phyloP scores from a whole-genome alignment of 2,113 vertebrate species.

The Delphinapterus leucas region DNA sequence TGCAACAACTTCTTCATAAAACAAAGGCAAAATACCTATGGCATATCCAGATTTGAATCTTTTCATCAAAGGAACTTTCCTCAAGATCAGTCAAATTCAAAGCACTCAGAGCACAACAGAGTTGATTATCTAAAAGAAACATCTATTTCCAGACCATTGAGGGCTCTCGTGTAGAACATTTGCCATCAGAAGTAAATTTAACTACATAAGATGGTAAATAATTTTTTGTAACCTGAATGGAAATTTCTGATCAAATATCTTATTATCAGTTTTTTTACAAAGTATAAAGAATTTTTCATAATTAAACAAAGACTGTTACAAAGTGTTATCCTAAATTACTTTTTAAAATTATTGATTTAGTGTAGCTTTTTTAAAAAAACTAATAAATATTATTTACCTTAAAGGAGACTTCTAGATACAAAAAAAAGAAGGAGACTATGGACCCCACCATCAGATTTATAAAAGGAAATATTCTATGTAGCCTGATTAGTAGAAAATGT shows the following conservation, averaged over 20 bases:
- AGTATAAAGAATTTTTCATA: not conserved
- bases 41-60: not conserved
- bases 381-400: not conserved
- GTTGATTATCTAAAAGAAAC: slow-evolving; percentile 7
- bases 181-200: not conserved
- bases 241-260: slow-evolving; percentile 2
- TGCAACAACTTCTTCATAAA: not conserved
- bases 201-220: not conserved
- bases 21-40: not conserved
- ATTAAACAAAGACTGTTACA: not conserved
- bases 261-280: not conserved
- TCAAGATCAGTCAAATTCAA: not conserved
- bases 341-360: not conserved
- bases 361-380: not conserved
- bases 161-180: not conserved
- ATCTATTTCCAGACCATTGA: not conserved
- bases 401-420: not conserved
- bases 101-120: not conserved
- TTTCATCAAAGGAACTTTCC: slow-evolving; percentile 9
- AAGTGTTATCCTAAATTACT: not conserved
- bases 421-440: not conserved
- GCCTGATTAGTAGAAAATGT: not conserved
- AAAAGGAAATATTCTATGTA: not conserved
- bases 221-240: not conserved
- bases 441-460: not conserved